Evolutionary conservation across 1,140 invertebrate species (phyloP), one percentile per base, ranked within the genome.

Genomic region (Grapholita molesta): DNA sequence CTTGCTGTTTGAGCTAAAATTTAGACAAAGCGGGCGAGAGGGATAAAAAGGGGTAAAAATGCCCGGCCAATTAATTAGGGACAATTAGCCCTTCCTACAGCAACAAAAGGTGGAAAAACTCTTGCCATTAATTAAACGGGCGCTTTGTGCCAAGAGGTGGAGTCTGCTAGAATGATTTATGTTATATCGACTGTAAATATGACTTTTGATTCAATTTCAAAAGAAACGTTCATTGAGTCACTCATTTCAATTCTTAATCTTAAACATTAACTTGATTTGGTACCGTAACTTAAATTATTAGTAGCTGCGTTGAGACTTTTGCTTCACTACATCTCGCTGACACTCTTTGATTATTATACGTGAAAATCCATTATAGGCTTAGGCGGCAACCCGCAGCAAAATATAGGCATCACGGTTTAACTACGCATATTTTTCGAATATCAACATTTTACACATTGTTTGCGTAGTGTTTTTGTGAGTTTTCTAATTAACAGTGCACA

Each of bases 21-120:
- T 53, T 55, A 75, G 69, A 83, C 73, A 81, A 83, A 78, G 77
- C 67, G 74, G 67, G 72, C 75, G 75, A 73, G 77, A 73, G 70
- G 76, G 75, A 73, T 75, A 81, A 77, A 77, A 28, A 28, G 24
- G 12, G 55, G n/a, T 28, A 83, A 83, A 83, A 79, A 77, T 76
- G 73, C 52, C 74, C 68, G 67, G 73, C 75, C 81, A 88, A 88
- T 88, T 86, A 88, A 88, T 86, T 85, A 83, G 76, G 80, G 79
- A 86, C 86, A 86, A 88, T 88, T 88, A 88, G 86, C 86, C 84
- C 83, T 57, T 86, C 76, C 82, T 66, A 68, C 35, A 35, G 72
- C 75, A 82, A 88, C 86, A 88, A 88, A 88, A 88, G 86, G 86
- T 86, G 82, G 83, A 87, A 86, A 88, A 88, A 86, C 84, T 86